A percentile compares a stretch with the other conserved stretches of the same genome.
Conservation (phyloP, 2,797 vertebrate genomes). For the Danionella dracula region DNA sequence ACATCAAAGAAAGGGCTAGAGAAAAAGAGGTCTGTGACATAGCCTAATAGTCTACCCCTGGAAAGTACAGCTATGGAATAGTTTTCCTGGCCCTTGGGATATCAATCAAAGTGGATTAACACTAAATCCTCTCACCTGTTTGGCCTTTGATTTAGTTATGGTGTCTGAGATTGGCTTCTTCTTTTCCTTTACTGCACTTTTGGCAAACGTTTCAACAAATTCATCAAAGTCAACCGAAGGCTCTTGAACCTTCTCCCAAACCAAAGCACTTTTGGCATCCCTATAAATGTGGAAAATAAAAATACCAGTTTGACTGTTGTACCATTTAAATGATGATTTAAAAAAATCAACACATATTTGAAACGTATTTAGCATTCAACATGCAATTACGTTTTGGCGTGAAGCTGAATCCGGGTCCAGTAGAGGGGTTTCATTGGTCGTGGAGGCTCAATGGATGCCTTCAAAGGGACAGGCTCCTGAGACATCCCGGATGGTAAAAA, state of each 20-base stretch:
- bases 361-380: constrained; percentile 11
- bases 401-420: constrained; percentile 95
- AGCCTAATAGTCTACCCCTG: too few relatives aligned
- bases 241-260: constrained; percentile 95
- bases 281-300: constrained; percentile 50
- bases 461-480: constrained; percentile 79
- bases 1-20: too few relatives aligned
- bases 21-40: too few relatives aligned
- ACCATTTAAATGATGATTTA: neutral
- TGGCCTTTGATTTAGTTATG: constrained; percentile 92
- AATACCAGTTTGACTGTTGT: neutral
- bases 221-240: constrained; percentile 88
- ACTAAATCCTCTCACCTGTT: constrained; percentile 73
- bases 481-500: constrained; percentile 71
- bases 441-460: constrained; percentile 85
- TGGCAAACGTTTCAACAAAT: constrained; percentile 94
- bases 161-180: constrained; percentile 98
- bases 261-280: constrained; percentile 72
- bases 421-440: constrained; percentile 97
- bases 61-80: too few relatives aligned
- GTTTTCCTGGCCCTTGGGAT: neutral
- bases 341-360: constrained; percentile 6
- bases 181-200: constrained; percentile 91
- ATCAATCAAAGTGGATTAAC: neutral
- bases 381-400: constrained; percentile 84